Evolutionary conservation across 1,140 invertebrate species (phyloP), one percentile per base, ranked within the genome.

Genomic region (Scylla paramamosain): DNA sequence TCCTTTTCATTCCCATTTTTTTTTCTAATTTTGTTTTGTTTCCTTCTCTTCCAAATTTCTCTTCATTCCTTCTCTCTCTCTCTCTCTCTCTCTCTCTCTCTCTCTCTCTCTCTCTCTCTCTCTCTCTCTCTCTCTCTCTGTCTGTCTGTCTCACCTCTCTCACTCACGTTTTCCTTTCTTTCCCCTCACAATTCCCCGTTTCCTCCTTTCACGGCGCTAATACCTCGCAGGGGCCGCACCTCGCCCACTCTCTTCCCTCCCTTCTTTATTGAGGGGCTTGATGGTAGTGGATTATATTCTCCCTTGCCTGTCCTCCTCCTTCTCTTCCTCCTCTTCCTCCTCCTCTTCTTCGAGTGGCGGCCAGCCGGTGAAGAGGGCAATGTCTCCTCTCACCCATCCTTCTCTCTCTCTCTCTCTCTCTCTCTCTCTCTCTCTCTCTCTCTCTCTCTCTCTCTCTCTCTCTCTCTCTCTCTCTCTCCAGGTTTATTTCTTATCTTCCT

Each of bases 51-150:
- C 8, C n/a, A 28, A 10, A 28, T 45, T 6, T 45, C 20, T 45
- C 31, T 29, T 88, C 83, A 7, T 7, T 31, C 83, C 8, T 20
- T 88, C 31, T 45, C 20, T 45, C 31, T 39, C 87, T 32, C 87
- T 32, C 87, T 45, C 86, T 25, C 86, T 25, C 86, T 25, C 86
- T 16, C 86, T 45, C 86, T 45, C 90, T 48, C 90, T 48, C 90
- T 48, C 59, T 67, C 91, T 14, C 91, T 28, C 91, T 92, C 91
- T 67, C 90, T 92, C 90, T 59, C 90, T 91, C 90, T 48, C 90
- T 48, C 90, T 48, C 59, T 67, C 91, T 14, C 91, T 28, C 91
- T 92, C 91, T 67, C 90, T 92, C 90, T 59, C 90, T 91, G 46
- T 59, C 90, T 88, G 7, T 77, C 67, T 77, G 7, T 77, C 67